Evolutionary conservation across 2,797 vertebrate genomes (phyloP).

Genomic region (Hemitrygon akajei): DNA sequence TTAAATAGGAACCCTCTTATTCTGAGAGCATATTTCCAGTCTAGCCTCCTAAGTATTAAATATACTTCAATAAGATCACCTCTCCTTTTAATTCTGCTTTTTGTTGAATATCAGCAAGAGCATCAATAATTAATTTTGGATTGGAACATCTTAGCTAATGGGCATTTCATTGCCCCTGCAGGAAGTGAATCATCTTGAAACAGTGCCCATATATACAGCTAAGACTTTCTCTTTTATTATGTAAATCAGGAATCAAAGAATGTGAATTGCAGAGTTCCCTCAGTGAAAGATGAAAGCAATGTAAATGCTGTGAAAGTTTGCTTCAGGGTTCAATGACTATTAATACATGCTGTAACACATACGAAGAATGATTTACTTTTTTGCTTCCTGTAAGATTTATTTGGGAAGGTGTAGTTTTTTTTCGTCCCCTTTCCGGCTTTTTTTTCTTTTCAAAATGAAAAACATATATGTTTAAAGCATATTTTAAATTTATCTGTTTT

Average conservation of each 20-base stretch:
- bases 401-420: neutral
- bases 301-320: neutral
- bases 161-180: neutral
- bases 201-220: neutral
- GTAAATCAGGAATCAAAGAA: slow-evolving; percentile 30
- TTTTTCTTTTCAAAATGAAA: neutral
- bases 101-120: neutral
- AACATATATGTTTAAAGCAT: neutral
- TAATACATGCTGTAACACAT: neutral
- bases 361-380: neutral
- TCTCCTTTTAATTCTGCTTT: slow-evolving; percentile 10
- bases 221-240: slow-evolving; percentile 13
- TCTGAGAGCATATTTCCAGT: too few relatives aligned
- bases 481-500: neutral
- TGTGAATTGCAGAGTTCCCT: neutral
- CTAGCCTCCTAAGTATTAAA: too few relatives aligned
- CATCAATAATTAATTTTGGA: slow-evolving; percentile 29
- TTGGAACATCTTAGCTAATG: slow-evolving; percentile 2
- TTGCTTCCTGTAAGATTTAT: neutral
- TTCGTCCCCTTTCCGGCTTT: neutral
- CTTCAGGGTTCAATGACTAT: neutral
- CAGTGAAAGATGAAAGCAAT: slow-evolving; percentile 13
- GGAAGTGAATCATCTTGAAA: slow-evolving; percentile 28
- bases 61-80: too few relatives aligned
- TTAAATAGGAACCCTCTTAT: too few relatives aligned